phyloP scores from a whole-genome alignment of 2,113 vertebrate species.

The Brachypteracias leptosomus region DNA sequence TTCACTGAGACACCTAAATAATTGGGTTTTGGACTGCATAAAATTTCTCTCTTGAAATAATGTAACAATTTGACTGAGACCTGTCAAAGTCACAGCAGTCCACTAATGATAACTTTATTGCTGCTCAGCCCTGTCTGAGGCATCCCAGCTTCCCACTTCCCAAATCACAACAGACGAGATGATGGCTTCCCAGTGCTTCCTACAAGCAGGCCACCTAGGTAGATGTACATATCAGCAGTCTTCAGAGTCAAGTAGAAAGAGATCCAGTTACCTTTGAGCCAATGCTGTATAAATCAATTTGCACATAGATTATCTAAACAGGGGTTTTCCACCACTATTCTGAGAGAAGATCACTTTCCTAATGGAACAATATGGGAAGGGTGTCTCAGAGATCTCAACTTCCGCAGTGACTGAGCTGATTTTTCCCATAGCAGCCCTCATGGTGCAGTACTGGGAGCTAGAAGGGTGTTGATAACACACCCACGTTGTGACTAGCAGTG shows the following conservation, averaged over 20 bases:
- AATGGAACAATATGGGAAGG: background rate
- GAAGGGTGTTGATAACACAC: too few relatives aligned
- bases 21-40: background rate
- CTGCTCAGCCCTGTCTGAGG: background rate
- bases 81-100: background rate
- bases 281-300: background rate
- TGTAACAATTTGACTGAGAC: fast-evolving
- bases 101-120: fast-evolving
- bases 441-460: too few relatives aligned
- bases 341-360: background rate
- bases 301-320: background rate
- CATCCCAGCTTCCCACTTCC: background rate
- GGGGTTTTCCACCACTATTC: background rate
- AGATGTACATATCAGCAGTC: background rate
- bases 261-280: background rate
- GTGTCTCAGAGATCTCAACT: background rate
- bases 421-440: too few relatives aligned
- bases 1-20: background rate
- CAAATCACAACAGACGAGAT: background rate
- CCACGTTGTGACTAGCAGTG: too few relatives aligned
- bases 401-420: too few relatives aligned
- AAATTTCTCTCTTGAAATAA: background rate
- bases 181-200: background rate
- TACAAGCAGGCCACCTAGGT: background rate
- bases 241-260: background rate